Evolutionary conservation across 2,113 vertebrate species (phyloP).

Genomic region (Aix galericulata): DNA sequence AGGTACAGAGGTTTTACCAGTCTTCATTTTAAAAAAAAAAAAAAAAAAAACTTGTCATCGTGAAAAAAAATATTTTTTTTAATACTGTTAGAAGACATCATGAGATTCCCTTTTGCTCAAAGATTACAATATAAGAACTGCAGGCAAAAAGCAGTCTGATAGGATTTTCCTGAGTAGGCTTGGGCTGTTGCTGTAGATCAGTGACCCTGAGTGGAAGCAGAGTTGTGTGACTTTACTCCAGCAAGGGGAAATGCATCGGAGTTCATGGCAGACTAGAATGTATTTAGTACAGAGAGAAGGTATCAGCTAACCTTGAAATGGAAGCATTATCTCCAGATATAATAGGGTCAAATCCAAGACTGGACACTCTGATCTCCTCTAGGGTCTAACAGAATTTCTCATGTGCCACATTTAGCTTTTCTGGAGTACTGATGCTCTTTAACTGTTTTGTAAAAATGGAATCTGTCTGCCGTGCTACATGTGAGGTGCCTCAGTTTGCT

Average conservation of each 20-base stretch:
- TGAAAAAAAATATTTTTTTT: background rate
- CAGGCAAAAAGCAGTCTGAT: background rate
- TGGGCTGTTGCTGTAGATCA: background rate
- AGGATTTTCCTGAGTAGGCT: background rate
- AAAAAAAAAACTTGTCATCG: background rate
- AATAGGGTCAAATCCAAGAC: background rate
- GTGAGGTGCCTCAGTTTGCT: background rate
- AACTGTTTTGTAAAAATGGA: background rate
- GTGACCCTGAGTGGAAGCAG: background rate
- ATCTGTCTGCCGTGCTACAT: background rate
- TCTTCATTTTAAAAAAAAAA: background rate
- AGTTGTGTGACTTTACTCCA: rapidly evolving
- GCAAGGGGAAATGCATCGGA: background rate
- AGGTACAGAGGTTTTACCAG: background rate
- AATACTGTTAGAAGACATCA: background rate
- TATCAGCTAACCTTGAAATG: background rate
- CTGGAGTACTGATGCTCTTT: background rate
- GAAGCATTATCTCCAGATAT: background rate
- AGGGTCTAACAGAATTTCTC: background rate
- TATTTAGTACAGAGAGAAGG: background rate
- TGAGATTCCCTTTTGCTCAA: background rate
- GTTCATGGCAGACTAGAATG: background rate
- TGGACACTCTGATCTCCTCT: background rate
- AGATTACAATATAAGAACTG: background rate
- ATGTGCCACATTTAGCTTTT: background rate